Conservation (phyloP, 2,888 invertebrate genomes). For the Liposcelis brunnea region DNA sequence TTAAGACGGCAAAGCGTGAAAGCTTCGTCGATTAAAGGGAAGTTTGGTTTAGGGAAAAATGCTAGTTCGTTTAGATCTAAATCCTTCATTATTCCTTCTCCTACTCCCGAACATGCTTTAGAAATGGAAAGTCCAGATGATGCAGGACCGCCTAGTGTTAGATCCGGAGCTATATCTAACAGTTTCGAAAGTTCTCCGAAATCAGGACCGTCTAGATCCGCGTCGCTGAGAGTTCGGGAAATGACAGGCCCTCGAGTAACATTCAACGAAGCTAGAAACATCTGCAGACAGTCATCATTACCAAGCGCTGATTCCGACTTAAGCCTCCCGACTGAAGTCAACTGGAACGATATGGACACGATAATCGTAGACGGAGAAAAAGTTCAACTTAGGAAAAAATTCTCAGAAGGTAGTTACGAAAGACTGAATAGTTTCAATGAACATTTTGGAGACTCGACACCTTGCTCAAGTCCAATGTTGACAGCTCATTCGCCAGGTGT, state of each 20-base stretch:
- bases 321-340: slow-evolving; percentile 37
- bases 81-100: slow-evolving; percentile 55
- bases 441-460: slow-evolving; percentile 12
- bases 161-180: slow-evolving; percentile 26
- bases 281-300: slow-evolving; percentile 53
- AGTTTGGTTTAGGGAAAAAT: slow-evolving; percentile 47
- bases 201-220: slow-evolving; percentile 32
- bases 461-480: slow-evolving; percentile 14
- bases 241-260: slow-evolving; percentile 36
- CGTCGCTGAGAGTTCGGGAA: slow-evolving; percentile 33
- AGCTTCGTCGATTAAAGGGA: slow-evolving; percentile 60
- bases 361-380: slow-evolving; percentile 46
- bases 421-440: not conserved
- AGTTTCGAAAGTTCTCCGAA: slow-evolving; percentile 54
- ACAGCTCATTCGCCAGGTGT: slow-evolving; percentile 15
- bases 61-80: slow-evolving; percentile 49
- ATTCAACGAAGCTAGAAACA: slow-evolving; percentile 40
- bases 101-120: slow-evolving; percentile 41
- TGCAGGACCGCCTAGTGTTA: slow-evolving; percentile 14
- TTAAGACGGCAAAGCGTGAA: slow-evolving; percentile 68
- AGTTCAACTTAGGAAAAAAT: slow-evolving; percentile 42
- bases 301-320: slow-evolving; percentile 56
- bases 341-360: slow-evolving; percentile 35
- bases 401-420: slow-evolving; percentile 22
- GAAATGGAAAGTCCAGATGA: slow-evolving; percentile 27